Percentiles rank a stretch among this genome's conserved stretches.
These are phyloP conservation scores for Geodia barretti DNA, from an alignment of 37 sponge, comb jelly and placozoan genomes.

Conservation along the genomic window DNA sequence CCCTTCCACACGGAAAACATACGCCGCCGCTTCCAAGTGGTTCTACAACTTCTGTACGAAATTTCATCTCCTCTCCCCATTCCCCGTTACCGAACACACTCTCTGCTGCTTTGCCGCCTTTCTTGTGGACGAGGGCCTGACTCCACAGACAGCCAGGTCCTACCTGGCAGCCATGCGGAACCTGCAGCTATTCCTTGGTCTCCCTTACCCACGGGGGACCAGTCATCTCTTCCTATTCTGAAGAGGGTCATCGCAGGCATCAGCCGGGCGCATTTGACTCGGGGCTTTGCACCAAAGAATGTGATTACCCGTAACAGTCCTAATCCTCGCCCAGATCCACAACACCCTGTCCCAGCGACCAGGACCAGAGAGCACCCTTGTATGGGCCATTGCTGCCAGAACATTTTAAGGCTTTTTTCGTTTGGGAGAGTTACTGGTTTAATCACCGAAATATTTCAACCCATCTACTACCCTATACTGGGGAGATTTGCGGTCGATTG, in stretches of 20 bases:
- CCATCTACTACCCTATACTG: neutral
- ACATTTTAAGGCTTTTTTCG: conserved; percentile 52
- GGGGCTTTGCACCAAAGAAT: neutral
- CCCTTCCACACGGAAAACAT: no score
- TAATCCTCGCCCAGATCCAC: neutral
- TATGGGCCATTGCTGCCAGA: conserved; percentile 34
- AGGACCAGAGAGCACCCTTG: neutral
- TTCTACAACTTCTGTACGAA: no score
- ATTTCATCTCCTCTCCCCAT: no score
- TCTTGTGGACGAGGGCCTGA: no score
- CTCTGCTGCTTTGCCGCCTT: no score
- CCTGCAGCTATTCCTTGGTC: neutral
- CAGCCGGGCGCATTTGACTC: neutral
- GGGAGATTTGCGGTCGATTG: no score
- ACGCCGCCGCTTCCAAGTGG: no score
- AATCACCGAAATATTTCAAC: conserved; percentile 3
- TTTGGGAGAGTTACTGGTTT: conserved; percentile 21
- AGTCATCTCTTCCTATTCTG: neutral
- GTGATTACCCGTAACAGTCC: neutral
- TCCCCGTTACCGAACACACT: no score
- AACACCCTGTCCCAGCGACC: neutral
- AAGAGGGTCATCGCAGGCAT: neutral
- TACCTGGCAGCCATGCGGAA: conserved; percentile 2
- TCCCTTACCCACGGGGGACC: conserved; percentile 8
- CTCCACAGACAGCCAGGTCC: neutral